phyloP scores from a whole-genome alignment of 2,113 vertebrate genomes.

The Reinhardtius hippoglossoides region DNA sequence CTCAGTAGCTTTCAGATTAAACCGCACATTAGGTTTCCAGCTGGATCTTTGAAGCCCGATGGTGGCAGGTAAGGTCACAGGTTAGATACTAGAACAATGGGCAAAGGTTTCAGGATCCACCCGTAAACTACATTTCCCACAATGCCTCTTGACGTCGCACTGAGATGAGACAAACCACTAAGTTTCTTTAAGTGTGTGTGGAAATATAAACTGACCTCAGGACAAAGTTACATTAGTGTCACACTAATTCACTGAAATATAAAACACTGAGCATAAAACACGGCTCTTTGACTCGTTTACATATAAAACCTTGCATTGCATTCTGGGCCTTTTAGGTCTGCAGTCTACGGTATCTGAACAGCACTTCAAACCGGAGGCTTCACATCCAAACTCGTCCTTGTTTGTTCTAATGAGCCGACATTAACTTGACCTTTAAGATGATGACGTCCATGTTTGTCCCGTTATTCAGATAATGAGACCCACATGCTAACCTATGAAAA shows the following conservation, averaged over 20 bases:
- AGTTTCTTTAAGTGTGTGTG: background rate
- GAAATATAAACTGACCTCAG: background rate
- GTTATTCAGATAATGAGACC: slow-evolving; percentile 17
- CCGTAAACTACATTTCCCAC: too few relatives aligned
- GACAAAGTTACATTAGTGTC: background rate
- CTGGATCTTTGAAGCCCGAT: too few relatives aligned
- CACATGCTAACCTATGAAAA: background rate
- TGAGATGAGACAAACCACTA: too few relatives aligned
- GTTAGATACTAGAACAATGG: too few relatives aligned
- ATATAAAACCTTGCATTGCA: too few relatives aligned
- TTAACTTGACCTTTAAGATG: slow-evolving; percentile 1
- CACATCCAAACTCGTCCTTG: background rate
- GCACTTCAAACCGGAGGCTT: background rate
- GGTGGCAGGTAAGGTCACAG: too few relatives aligned
- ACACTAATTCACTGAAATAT: background rate
- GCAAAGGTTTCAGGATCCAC: background rate
- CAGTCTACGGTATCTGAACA: too few relatives aligned
- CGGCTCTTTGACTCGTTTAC: too few relatives aligned
- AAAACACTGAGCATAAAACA: background rate
- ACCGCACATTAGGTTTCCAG: background rate
- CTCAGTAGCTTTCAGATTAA: background rate
- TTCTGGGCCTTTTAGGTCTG: too few relatives aligned
- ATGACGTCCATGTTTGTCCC: background rate
- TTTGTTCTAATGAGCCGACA: background rate
- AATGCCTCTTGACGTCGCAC: too few relatives aligned